These are phyloP conservation scores for Pecten maximus DNA, from an alignment of 2,888 invertebrate genomes.

Conservation along the genomic window DNA sequence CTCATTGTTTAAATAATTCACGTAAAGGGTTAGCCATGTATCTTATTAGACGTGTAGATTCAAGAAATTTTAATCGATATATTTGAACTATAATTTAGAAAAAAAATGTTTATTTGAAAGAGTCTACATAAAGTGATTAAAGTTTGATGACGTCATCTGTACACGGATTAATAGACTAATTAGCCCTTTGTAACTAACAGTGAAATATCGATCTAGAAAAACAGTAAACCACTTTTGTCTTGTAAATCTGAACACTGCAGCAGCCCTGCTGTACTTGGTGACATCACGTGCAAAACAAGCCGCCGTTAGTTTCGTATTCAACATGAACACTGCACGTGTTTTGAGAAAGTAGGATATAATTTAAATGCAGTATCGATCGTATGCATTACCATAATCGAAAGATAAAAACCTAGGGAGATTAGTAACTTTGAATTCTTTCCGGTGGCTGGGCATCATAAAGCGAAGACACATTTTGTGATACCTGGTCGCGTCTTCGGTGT, in stretches of 20 bases:
- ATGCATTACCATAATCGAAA: slow-evolving; percentile 9
- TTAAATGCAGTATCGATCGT: background rate
- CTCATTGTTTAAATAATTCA: too few species aligned
- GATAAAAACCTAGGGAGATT: background rate
- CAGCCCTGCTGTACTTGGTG: background rate
- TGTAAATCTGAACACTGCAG: background rate
- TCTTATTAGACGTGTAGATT: too few species aligned
- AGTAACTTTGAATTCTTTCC: slow-evolving; percentile 25
- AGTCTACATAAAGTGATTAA: too few species aligned
- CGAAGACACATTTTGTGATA: background rate
- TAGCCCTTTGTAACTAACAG: too few species aligned
- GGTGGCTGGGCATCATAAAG: background rate
- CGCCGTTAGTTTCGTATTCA: background rate
- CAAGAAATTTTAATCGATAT: too few species aligned
- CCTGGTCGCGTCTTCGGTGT: slow-evolving; percentile 3
- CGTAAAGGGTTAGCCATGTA: too few species aligned
- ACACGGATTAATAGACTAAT: too few species aligned
- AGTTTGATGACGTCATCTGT: too few species aligned
- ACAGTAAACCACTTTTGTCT: background rate
- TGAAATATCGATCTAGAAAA: too few species aligned
- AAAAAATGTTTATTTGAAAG: too few species aligned
- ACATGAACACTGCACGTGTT: background rate
- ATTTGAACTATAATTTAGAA: too few species aligned
- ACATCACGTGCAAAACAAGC: background rate
- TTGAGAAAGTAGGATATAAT: background rate